Conservation (phyloP, 2,888 invertebrate genomes). For the Omphaloscelis lunosa region DNA sequence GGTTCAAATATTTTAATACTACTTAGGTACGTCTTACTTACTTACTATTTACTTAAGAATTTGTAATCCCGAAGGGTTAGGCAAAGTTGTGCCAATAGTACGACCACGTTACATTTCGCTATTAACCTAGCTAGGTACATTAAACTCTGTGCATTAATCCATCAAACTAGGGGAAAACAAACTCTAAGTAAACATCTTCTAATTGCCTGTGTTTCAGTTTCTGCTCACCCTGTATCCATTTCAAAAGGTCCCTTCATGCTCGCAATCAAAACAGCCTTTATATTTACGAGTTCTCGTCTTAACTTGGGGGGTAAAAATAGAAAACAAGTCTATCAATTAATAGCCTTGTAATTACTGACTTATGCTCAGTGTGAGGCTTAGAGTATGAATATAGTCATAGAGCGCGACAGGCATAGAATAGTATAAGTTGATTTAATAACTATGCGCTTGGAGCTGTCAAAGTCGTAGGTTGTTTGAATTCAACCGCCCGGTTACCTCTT, state of each 20-base stretch:
- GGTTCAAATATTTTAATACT: neutral
- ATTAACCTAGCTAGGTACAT: neutral
- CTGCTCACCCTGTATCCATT: neutral
- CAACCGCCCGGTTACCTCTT: no score
- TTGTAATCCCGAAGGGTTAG: neutral
- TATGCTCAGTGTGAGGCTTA: slow-evolving; percentile 46
- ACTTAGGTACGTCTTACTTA: neutral
- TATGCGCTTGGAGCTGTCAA: no score
- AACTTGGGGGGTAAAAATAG: slow-evolving; percentile 54
- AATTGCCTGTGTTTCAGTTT: neutral
- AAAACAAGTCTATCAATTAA: slow-evolving; percentile 56
- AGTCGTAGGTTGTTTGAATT: no score
- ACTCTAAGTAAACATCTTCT: neutral
- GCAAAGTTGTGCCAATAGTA: neutral
- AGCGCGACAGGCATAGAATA: neutral
- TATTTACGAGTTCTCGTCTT: slow-evolving; percentile 54
- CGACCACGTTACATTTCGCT: neutral
- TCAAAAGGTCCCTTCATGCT: slow-evolving; percentile 10
- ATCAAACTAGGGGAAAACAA: neutral
- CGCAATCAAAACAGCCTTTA: slow-evolving; percentile 41
- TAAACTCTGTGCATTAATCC: neutral
- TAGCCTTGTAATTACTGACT: slow-evolving; percentile 57
- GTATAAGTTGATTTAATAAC: no score
- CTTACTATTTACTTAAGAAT: no score
- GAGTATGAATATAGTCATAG: slow-evolving; percentile 32